Base-by-base conservation (phyloP, 2,113 vertebrate genomes). In the Paramormyrops kingsleyae region DNA sequence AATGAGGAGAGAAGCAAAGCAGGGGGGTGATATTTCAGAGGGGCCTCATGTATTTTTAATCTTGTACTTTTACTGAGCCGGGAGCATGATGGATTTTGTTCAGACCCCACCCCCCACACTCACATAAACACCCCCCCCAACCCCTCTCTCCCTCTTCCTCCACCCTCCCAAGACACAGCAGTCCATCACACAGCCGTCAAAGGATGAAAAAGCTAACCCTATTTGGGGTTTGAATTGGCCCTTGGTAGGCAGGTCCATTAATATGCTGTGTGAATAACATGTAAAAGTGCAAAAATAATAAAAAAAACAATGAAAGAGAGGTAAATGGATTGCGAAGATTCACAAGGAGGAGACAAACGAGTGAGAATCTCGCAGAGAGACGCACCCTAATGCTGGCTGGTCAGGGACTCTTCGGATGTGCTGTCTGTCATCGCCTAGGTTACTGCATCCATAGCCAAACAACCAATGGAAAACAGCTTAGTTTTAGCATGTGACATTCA, bases 11-110 rank as follows among this genome's bases (percentile, higher is more conserved):
- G 87, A 87, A 31, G 5, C 87, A 62, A 35, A 59, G 59, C 42
- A n/a, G 9, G 53, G 19, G 59, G 21, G 42, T 19, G 52, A 39
- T 13, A 19, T 66, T 24, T 66, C 56, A 44, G 87, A 13, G 42
- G 35, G 35, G 5, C 21, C 24, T 88, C 87, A 70, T 70, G 19
- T 88, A 88, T 88, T 88, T 88, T 88, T 88, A 59, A 88, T 88
- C 24, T 19, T 88, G 31, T 70, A 47, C 46, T 88, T 88, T 42
- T 88, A 24, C 42, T n/a, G 62, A 70, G 62, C 62, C n/a, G 24
- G 87, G 56, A 47, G 31, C 44, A 44, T 70, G 44, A 88, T 74
- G 87, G 42, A 88, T 62, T 88, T 39, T 47, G 42, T 88, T 70
- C 44, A 56, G 53, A 49, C 2, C 47, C 47, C 44, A 24, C n/a